Percentiles rank a stretch among this genome's conserved stretches.
Conservation (phyloP, 2,888 invertebrate genomes). For the Diarsia mendica region DNA sequence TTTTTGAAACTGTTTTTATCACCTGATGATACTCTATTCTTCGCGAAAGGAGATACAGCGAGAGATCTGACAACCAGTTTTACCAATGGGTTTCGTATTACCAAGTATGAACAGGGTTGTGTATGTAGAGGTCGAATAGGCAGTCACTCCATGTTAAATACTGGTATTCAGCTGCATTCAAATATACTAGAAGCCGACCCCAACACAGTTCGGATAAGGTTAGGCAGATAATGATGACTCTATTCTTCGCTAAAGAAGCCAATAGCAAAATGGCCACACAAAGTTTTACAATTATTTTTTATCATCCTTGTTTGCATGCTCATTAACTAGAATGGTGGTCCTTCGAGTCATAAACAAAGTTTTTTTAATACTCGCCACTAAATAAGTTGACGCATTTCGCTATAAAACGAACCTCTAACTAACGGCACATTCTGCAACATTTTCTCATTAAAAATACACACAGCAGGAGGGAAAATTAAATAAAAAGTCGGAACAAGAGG, state of each 20-base stretch:
- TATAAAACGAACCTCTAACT: slow-evolving; percentile 3
- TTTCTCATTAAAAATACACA: slow-evolving; percentile 52
- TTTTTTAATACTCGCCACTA: slow-evolving; percentile 28
- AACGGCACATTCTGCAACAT: slow-evolving; percentile 27
- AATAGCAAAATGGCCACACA: neutral
- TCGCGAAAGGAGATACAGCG: too few relatives aligned
- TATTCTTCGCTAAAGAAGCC: neutral
- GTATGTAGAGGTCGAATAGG: too few relatives aligned
- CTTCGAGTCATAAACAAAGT: slow-evolving; percentile 28
- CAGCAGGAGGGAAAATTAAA: slow-evolving; percentile 65
- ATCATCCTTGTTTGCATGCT: slow-evolving; percentile 11
- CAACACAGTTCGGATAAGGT: too few relatives aligned
- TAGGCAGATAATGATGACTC: too few relatives aligned
- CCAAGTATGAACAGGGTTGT: too few relatives aligned
- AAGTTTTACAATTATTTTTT: slow-evolving; percentile 9
- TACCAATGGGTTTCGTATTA: too few relatives aligned
- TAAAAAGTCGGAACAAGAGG: slow-evolving; percentile 69
- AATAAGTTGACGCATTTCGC: slow-evolving; percentile 43
- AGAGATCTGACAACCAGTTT: too few relatives aligned
- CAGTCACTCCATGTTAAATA: too few relatives aligned
- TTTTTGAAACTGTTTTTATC: neutral
- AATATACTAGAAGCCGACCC: too few relatives aligned
- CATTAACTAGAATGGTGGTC: slow-evolving; percentile 1
- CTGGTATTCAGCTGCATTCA: too few relatives aligned
- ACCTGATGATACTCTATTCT: neutral